phyloP scores from a whole-genome alignment of 2,797 vertebrate genomes.

The Thunnus albacares region DNA sequence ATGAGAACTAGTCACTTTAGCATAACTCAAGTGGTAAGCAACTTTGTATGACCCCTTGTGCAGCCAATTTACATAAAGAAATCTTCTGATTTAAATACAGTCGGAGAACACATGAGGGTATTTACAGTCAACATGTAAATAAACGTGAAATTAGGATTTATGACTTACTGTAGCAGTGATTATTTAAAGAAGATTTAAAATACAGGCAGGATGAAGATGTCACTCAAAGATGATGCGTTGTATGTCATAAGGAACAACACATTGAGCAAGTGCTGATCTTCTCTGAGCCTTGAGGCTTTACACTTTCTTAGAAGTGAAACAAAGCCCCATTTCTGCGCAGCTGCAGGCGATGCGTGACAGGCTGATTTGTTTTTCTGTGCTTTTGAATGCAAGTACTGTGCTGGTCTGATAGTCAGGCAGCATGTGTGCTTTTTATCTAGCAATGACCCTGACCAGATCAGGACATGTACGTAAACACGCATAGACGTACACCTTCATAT shows the following conservation, averaged over 20 bases:
- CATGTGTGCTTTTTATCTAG: constrained; percentile 27
- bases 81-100: constrained; percentile 48
- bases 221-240: constrained; percentile 56
- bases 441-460: constrained; percentile 56
- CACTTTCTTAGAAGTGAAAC: constrained; percentile 63
- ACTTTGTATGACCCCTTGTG: neutral
- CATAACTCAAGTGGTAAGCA: constrained; percentile 7
- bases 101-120: constrained; percentile 39
- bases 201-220: constrained; percentile 69
- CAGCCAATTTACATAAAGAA: constrained; percentile 24
- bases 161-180: constrained; percentile 56
- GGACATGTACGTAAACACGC: constrained; percentile 28
- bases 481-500: constrained; percentile 25
- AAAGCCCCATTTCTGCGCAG: constrained; percentile 52
- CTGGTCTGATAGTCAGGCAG: constrained; percentile 36
- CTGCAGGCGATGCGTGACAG: constrained; percentile 41
- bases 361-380: constrained; percentile 39
- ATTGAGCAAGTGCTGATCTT: constrained; percentile 62
- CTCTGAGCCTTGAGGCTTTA: constrained; percentile 57
- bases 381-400: constrained; percentile 19
- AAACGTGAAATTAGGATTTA: constrained; percentile 67
- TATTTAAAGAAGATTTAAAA: constrained; percentile 76
- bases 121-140: constrained; percentile 74
- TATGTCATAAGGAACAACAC: constrained; percentile 55
- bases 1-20: neutral